Evolutionary conservation across 1,140 invertebrate genomes (phyloP), one percentile per base, ranked within the genome.

Genomic region (Aphidius ervi): DNA sequence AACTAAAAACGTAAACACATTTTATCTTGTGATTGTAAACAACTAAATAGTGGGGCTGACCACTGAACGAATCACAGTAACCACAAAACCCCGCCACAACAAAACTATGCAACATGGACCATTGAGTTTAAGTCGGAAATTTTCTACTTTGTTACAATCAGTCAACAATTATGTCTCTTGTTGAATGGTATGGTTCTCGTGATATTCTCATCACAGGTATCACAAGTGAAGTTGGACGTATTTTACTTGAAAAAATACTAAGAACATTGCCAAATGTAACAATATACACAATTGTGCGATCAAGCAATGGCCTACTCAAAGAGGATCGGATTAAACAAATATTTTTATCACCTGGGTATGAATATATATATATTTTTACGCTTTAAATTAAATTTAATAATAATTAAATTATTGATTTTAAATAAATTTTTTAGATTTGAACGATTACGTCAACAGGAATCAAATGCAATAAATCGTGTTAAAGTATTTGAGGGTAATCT

Each of bases 171-270:
- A 76, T 76, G 74, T 65, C 72, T 67, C 68, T 75, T 6, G 10
- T 59, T 55, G 71, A 76, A 31, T 76, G 74, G 73, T 76, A 71
- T 69, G 61, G 52, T 23, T 58, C 67, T 6, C 71, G 70, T 39
- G 65, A 69, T 62, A 61, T 76, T 1, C 69, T 76, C 31, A 54
- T 76, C 4, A 74, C 69, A 0, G 74, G 74, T 58, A 73, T 68
- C 4, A 75, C 73, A 10, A 74, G 74, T 54, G 68, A 74, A 41
- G 53, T 75, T 5, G 74, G 74, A 37, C 63, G 63, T 4, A 61
- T 56, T 37, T 42, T 76, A 8, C 57, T 76, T 6, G 74, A 76
- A 54, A 76, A 76, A 59, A 45, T 76, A 5, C 54, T 76, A 4
- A 63, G 74, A 9, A 54, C 63, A 2, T 69, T 74, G 42, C 68